Evolutionary conservation across 1,140 invertebrate genomes (phyloP).

Genomic region (Cotesia vestalis): DNA sequence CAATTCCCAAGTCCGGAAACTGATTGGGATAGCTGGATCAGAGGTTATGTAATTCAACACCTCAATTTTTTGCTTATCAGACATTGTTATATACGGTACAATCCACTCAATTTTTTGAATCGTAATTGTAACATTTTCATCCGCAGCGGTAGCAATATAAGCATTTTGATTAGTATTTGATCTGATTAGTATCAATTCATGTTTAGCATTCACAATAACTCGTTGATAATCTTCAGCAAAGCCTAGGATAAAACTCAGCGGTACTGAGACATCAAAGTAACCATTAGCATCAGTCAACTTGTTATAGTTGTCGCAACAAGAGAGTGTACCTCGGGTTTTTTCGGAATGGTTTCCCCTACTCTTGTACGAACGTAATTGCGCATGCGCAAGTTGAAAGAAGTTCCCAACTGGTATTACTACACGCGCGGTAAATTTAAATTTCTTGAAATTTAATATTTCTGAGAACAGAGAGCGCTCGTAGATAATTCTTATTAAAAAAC

Average conservation of each 20-base stretch:
- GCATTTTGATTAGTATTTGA: conserved; percentile 47
- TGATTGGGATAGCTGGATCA: conserved; percentile 44
- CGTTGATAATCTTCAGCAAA: conserved; percentile 64
- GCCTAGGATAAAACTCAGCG: conserved; percentile 55
- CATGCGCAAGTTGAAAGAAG: no score
- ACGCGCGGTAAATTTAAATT: no score
- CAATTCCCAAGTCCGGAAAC: conserved; percentile 55
- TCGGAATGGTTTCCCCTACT: no score
- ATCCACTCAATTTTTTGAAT: conserved; percentile 41
- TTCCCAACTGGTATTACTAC: no score
- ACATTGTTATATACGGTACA: conserved; percentile 42
- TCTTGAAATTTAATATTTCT: no score
- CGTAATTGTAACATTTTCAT: conserved; percentile 36
- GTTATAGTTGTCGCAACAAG: background rate
- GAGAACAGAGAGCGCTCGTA: no score
- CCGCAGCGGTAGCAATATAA: conserved; percentile 1
- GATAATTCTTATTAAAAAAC: no score
- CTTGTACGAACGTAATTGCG: no score
- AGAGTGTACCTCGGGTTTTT: no score
- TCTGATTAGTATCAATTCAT: conserved; percentile 61
- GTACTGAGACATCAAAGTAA: conserved; percentile 57
- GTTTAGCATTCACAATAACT: conserved; percentile 61
- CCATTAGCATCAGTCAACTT: conserved; percentile 32
- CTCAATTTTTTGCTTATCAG: conserved; percentile 41
- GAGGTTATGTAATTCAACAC: conserved; percentile 44